Evolutionary conservation across 2,113 vertebrate species (phyloP), one percentile per base, ranked within the genome.

Genomic region (Spizaetus ornatus): DNA sequence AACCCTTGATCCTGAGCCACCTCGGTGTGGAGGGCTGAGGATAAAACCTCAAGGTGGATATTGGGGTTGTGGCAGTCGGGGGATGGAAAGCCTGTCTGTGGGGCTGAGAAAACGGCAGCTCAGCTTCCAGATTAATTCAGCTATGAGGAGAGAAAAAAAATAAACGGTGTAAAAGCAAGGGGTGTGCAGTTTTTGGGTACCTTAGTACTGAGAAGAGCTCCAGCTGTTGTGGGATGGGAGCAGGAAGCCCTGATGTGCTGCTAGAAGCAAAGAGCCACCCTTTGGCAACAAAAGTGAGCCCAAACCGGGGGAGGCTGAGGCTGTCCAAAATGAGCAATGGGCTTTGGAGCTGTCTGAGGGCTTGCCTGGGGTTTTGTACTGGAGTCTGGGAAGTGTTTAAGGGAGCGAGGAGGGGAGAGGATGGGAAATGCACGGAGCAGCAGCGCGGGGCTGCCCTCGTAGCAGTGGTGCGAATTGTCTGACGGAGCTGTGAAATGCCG

Each of bases 1-100:
- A 90, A 3, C 43, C 91, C 92, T 82, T 82, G 73, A 56, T 96
- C 78, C 82, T 21, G 47, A 91, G 87, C 81, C 95, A 82, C 82
- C 70, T 72, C 0, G 4, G 81, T 20, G 73, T 25, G 42, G 23
- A 86, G 67, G 74, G 38, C 58, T 11, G n/a, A 61, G 86, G 63
- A 17, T 72, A 58, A 88, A 58, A 87, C 70, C 65, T 93, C 83
- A n/a, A 70, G 61, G 81, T 93, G 78, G 86, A 47, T 79, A 53
- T 70, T 34, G 27, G 58, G 73, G 29, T 58, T 56, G 82, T 56
- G 85, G 42, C 56, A 71, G 40, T 36, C 1, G 1, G 29, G 42
- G 26, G 32, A 16, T 82, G 66, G 73, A 76, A 93, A 85, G 76
- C n/a, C 59, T 7, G 4, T 65, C 74, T 66, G 67, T 69, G 65